Conservation (phyloP, 2,888 invertebrate genomes). For the Seira sanloemensis region DNA sequence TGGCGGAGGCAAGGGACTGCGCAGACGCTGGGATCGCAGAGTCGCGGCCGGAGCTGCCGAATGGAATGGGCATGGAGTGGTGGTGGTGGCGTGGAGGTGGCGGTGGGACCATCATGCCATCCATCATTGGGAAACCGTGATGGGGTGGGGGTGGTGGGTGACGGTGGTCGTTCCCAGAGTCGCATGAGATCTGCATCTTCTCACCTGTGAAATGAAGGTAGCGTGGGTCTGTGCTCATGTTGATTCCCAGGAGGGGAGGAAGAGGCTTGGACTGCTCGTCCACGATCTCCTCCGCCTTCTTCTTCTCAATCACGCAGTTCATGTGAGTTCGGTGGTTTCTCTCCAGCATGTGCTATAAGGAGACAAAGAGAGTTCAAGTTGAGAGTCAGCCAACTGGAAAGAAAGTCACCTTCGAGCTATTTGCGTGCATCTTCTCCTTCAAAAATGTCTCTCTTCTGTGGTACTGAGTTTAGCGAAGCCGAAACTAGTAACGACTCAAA, state of each 20-base stretch:
- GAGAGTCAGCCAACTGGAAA: background rate
- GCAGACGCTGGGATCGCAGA: conserved; percentile 72
- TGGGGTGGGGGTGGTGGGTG: conserved; percentile 74
- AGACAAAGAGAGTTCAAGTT: conserved; percentile 39
- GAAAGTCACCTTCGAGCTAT: too few relatives aligned
- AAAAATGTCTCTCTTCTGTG: background rate
- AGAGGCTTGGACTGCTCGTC: conserved; percentile 84
- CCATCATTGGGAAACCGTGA: background rate
- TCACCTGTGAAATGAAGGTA: conserved; percentile 87
- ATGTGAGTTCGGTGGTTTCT: conserved; percentile 83
- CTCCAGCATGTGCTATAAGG: conserved; percentile 77
- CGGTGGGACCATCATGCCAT: background rate
- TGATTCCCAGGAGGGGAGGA: conserved; percentile 82
- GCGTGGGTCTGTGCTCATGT: conserved; percentile 84
- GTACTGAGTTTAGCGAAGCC: background rate
- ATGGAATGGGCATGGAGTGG: conserved; percentile 54
- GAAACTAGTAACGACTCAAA: background rate
- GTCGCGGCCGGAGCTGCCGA: conserved; percentile 40
- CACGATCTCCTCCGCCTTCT: conserved; percentile 88
- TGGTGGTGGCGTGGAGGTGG: conserved; percentile 41
- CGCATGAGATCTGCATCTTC: conserved; percentile 91
- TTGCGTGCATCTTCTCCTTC: background rate
- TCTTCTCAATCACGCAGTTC: conserved; percentile 93
- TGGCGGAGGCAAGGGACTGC: conserved; percentile 76
- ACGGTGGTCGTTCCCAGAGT: conserved; percentile 85